These are phyloP conservation scores for Procapra przewalskii DNA, from an alignment of 2,113 vertebrate genomes.

Conservation along the genomic window DNA sequence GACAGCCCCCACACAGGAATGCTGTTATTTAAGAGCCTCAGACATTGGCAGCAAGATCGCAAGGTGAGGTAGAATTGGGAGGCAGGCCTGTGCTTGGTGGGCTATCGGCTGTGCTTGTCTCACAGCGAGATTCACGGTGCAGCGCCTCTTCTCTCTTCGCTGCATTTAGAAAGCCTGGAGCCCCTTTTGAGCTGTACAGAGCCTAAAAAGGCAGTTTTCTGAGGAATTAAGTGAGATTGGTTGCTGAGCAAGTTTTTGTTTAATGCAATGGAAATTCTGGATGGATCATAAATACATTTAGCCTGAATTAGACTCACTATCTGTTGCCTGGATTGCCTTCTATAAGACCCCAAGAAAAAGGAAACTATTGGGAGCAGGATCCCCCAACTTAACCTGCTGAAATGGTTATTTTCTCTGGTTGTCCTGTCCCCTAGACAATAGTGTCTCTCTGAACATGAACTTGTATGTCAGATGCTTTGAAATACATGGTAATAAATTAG, in stretches of 20 bases:
- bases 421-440: neutral
- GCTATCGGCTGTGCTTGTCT: neutral
- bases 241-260: neutral
- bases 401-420: neutral
- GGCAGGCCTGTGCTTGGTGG: neutral
- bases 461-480: neutral
- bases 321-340: neutral
- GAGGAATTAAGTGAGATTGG: neutral
- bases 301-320: neutral
- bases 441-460: neutral
- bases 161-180: neutral
- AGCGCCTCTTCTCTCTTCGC: neutral
- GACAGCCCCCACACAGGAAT: neutral
- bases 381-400: neutral
- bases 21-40: neutral
- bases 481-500: neutral
- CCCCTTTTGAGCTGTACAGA: neutral
- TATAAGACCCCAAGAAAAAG: neutral
- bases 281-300: neutral
- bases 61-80: neutral
- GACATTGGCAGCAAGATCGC: neutral
- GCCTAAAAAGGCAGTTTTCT: neutral
- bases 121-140: neutral
- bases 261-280: neutral
- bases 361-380: neutral